Evolutionary conservation across 1,140 invertebrate species (phyloP).

Genomic region (Sipha flava): DNA sequence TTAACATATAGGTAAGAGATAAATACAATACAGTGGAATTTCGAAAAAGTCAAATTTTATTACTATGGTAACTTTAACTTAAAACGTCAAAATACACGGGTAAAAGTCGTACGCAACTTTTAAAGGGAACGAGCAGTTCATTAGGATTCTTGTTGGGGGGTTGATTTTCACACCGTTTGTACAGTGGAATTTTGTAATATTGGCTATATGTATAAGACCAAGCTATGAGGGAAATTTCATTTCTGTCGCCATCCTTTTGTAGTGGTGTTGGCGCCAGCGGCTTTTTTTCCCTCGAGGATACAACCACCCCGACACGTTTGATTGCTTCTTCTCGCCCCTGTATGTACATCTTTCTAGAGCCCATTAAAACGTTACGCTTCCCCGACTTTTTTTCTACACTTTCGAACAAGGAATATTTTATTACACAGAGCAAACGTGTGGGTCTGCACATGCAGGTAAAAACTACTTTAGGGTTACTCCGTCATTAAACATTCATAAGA

Average conservation of each 20-base stretch:
- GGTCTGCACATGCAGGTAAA: background rate
- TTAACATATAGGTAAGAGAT: too few relatives aligned
- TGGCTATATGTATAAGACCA: background rate
- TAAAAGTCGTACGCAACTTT: background rate
- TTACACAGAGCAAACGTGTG: background rate
- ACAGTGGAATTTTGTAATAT: slow-evolving; percentile 13
- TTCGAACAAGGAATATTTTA: slow-evolving; percentile 12
- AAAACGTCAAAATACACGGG: background rate
- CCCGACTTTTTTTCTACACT: slow-evolving; percentile 5
- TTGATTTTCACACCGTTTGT: slow-evolving; percentile 24
- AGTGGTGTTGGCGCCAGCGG: slow-evolving; percentile 11
- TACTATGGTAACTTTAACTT: background rate
- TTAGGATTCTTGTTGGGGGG: slow-evolving; percentile 26
- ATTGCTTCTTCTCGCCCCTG: slow-evolving; percentile 30
- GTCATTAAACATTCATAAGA: slow-evolving; percentile 22
- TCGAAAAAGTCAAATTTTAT: too few relatives aligned
- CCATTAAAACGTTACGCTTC: slow-evolving; percentile 30
- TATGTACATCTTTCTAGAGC: slow-evolving; percentile 3
- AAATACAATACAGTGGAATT: too few relatives aligned
- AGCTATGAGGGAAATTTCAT: slow-evolving; percentile 12
- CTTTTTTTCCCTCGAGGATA: slow-evolving; percentile 20
- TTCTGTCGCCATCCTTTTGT: slow-evolving; percentile 25
- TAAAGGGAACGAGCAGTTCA: slow-evolving; percentile 9
- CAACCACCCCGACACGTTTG: slow-evolving; percentile 19
- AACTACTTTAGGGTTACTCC: background rate